These are phyloP conservation scores for Notiomystis cincta DNA, from an alignment of 2,113 vertebrate genomes.

Conservation along the genomic window DNA sequence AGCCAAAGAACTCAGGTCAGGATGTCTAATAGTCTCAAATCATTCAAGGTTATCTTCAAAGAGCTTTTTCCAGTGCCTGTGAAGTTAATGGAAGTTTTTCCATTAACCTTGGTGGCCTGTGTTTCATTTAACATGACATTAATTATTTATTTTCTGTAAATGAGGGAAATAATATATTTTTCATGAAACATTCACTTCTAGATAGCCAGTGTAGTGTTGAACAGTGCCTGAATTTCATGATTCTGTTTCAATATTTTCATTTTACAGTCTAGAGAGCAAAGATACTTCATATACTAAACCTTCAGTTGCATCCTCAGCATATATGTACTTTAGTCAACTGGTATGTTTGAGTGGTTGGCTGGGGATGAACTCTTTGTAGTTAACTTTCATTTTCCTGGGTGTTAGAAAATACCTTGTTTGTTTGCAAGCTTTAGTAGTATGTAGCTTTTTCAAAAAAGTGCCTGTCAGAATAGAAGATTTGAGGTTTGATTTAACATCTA, in stretches of 20 bases:
- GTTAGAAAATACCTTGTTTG: not conserved
- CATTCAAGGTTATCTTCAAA: not conserved
- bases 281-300: not conserved
- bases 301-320: not conserved
- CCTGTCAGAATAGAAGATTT: not conserved
- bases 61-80: not conserved
- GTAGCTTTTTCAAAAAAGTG: not conserved
- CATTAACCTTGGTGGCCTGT: not conserved
- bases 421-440: not conserved
- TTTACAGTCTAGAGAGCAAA: not conserved
- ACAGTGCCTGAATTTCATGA: not conserved
- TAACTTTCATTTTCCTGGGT: not conserved
- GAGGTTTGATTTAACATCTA: not conserved
- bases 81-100: not conserved
- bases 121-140: not conserved
- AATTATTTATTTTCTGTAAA: not conserved
- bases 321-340: not conserved
- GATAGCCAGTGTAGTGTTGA: not conserved
- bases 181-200: not conserved
- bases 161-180: not conserved
- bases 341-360: not conserved
- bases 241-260: not conserved
- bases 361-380: not conserved
- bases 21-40: not conserved
- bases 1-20: not conserved